Evolutionary conservation across 2,888 invertebrate species (phyloP).

Genomic region (Stenichneumon culpator): DNA sequence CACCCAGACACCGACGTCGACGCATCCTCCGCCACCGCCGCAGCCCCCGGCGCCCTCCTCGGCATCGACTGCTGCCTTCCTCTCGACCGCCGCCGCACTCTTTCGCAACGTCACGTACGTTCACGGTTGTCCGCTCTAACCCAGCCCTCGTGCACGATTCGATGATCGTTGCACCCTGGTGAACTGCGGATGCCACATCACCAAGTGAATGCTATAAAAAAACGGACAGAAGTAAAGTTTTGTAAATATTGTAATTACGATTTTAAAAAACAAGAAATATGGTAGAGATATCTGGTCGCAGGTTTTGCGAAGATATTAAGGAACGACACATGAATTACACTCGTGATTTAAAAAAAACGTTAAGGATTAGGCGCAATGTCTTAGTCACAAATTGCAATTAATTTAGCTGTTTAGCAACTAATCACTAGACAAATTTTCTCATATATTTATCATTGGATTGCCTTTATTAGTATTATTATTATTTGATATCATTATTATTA

Average conservation of each 20-base stretch:
- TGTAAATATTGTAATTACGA: conserved; percentile 65
- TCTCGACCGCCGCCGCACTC: conserved; percentile 90
- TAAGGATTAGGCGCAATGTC: conserved; percentile 24
- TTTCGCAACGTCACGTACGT: conserved; percentile 92
- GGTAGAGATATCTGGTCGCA: conserved; percentile 18
- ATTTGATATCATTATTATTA: conserved; percentile 42
- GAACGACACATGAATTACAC: background rate
- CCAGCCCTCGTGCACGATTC: conserved; percentile 67
- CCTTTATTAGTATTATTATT: conserved; percentile 34
- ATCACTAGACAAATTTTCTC: conserved; percentile 45
- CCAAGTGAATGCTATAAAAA: conserved; percentile 48
- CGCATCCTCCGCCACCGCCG: conserved; percentile 86
- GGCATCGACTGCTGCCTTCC: conserved; percentile 87
- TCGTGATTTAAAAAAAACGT: conserved; percentile 30
- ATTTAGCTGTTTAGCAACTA: conserved; percentile 51
- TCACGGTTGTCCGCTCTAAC: conserved; percentile 90
- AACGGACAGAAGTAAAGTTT: conserved; percentile 14
- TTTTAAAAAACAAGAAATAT: background rate
- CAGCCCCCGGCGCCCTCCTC: conserved; percentile 80
- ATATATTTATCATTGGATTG: conserved; percentile 37
- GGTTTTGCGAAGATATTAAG: conserved; percentile 21
- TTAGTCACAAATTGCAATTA: conserved; percentile 45
- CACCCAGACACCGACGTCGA: conserved; percentile 76
- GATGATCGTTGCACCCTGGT: conserved; percentile 64
- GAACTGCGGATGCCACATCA: conserved; percentile 63